phyloP scores from a whole-genome alignment of 2,113 vertebrate genomes.

The Semicossyphus pulcher region DNA sequence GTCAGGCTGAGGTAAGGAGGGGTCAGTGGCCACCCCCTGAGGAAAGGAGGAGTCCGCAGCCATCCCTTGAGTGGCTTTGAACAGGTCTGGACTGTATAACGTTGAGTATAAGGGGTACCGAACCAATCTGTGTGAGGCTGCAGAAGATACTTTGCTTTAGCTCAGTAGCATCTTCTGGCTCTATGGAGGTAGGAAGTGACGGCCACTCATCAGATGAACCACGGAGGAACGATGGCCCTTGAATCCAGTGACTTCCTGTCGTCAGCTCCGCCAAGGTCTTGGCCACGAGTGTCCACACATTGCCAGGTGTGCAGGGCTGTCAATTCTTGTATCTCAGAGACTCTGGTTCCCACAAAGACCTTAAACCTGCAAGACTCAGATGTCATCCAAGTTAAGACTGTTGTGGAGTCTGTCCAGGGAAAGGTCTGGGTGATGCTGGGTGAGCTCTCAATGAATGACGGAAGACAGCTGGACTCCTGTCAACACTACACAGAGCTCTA shows the following conservation, averaged over 20 bases:
- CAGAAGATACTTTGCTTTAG: background rate
- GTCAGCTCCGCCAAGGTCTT: background rate
- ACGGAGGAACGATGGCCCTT: background rate
- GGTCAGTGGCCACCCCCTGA: background rate
- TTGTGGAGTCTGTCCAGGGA: background rate
- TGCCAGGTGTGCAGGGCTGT: background rate
- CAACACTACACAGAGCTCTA: background rate
- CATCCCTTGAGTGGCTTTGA: background rate
- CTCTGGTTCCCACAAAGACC: background rate
- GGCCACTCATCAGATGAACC: background rate
- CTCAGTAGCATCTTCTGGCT: background rate
- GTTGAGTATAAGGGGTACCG: background rate
- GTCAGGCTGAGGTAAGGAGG: background rate
- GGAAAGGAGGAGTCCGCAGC: background rate
- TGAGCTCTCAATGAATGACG: background rate
- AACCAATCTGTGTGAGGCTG: background rate
- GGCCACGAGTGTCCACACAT: background rate
- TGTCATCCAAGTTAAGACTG: background rate
- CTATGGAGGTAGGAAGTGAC: background rate
- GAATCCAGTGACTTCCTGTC: background rate
- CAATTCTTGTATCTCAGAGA: background rate
- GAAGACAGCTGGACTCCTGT: background rate
- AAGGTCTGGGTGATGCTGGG: background rate
- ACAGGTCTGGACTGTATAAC: background rate
- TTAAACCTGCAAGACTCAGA: background rate